Conservation (phyloP, 2,888 invertebrate genomes). For the Cerceris ruficornis region DNA sequence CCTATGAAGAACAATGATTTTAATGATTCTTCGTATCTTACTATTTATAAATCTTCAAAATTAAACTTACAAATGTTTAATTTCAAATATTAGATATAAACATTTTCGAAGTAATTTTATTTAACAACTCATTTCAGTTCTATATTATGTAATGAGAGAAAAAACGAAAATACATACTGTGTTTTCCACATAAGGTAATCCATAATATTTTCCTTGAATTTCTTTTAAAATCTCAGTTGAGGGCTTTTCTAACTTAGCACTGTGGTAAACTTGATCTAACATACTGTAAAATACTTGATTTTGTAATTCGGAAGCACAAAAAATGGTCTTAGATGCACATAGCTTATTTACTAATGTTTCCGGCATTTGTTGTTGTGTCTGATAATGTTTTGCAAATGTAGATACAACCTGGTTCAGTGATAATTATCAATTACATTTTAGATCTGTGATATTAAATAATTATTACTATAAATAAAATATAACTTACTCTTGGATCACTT, state of each 20-base stretch:
- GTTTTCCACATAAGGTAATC: slow-evolving; percentile 92
- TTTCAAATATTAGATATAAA: not conserved
- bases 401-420: slow-evolving; percentile 86
- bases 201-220: slow-evolving; percentile 92
- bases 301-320: slow-evolving; percentile 94
- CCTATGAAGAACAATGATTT: slow-evolving; percentile 82
- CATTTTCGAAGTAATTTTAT: not conserved
- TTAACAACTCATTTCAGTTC: not conserved
- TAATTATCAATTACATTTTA: slow-evolving; percentile 1
- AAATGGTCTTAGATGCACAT: slow-evolving; percentile 93
- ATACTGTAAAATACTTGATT: slow-evolving; percentile 96
- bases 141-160: slow-evolving; percentile 2
- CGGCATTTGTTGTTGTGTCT: slow-evolving; percentile 92
- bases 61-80: no score
- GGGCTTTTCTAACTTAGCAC: slow-evolving; percentile 82
- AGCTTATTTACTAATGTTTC: slow-evolving; percentile 90
- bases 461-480: not conserved
- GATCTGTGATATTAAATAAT: not conserved
- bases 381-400: slow-evolving; percentile 94
- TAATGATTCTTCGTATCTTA: not conserved
- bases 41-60: no score
- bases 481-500: slow-evolving; percentile 88
- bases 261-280: slow-evolving; percentile 95
- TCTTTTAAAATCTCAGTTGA: slow-evolving; percentile 88
- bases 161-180: slow-evolving; percentile 85